phyloP scores from a whole-genome alignment of 2,113 vertebrate genomes.

The Riparia riparia region DNA sequence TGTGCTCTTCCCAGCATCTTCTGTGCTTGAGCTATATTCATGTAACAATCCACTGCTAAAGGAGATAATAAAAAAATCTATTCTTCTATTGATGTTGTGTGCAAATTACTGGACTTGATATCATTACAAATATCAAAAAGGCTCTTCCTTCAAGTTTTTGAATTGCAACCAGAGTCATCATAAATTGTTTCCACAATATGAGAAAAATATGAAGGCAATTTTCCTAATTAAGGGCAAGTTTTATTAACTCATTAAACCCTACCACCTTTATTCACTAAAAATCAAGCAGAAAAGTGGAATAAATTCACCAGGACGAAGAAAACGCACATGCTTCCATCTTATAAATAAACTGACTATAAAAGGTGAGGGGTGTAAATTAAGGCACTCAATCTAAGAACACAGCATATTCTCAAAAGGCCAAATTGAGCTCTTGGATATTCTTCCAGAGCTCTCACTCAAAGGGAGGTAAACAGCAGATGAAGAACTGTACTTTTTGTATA shows the following conservation, averaged over 20 bases:
- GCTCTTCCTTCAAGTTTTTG: not conserved
- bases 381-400: not conserved
- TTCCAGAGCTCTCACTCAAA: not conserved
- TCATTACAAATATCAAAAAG: not conserved
- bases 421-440: not conserved
- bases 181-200: constrained; percentile 43
- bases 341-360: constrained; percentile 9
- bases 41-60: not conserved
- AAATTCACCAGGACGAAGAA: constrained; percentile 40
- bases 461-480: not conserved
- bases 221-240: constrained; percentile 58
- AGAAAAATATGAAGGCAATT: constrained; percentile 63
- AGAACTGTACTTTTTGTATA: not conserved
- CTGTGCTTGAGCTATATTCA: not conserved
- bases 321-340: not conserved
- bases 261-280: constrained; percentile 51
- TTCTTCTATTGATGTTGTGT: not conserved
- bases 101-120: not conserved
- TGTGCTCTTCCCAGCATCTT: not conserved
- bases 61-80: not conserved
- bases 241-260: constrained; percentile 52
- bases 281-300: constrained; percentile 27
- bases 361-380: constrained; percentile 27
- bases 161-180: not conserved
- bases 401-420: not conserved